These are phyloP conservation scores for Caradrina kadenii DNA, from an alignment of 2,888 invertebrate genomes.

Conservation along the genomic window DNA sequence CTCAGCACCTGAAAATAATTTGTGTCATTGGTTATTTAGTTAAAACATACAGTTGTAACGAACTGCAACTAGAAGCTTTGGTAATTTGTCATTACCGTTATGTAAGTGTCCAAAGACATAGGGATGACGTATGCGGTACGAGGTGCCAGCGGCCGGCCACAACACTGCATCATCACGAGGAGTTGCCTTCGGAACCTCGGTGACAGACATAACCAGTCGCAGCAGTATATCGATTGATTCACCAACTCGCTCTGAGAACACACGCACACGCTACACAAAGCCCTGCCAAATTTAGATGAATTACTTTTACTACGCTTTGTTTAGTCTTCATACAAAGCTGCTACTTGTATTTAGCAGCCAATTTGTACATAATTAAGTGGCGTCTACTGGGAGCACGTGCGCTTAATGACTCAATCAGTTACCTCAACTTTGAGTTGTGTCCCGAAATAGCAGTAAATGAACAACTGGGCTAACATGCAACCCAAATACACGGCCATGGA, in stretches of 20 bases:
- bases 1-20: slow-evolving; percentile 79
- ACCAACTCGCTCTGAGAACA: slow-evolving; percentile 78
- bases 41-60: not conserved
- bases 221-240: slow-evolving; percentile 76
- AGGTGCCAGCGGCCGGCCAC: slow-evolving; percentile 72
- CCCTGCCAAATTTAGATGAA: slow-evolving; percentile 43
- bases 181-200: slow-evolving; percentile 78
- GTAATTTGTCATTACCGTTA: slow-evolving; percentile 68
- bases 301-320: slow-evolving; percentile 33
- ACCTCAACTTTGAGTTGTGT: slow-evolving; percentile 82
- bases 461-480: slow-evolving; percentile 82
- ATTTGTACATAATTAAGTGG: slow-evolving; percentile 22
- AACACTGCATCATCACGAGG: slow-evolving; percentile 77
- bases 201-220: slow-evolving; percentile 76
- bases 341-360: slow-evolving; percentile 10
- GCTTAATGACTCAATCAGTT: slow-evolving; percentile 45
- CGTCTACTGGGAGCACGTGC: slow-evolving; percentile 23
- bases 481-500: slow-evolving; percentile 79
- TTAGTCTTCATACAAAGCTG: slow-evolving; percentile 12
- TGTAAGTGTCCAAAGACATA: slow-evolving; percentile 82
- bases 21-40: not conserved
- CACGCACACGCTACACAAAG: slow-evolving; percentile 15
- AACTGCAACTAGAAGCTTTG: not conserved
- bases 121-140: slow-evolving; percentile 80
- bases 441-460: slow-evolving; percentile 84